phyloP scores from a whole-genome alignment of 2,888 invertebrate species.

The Adelognathus sp. region DNA sequence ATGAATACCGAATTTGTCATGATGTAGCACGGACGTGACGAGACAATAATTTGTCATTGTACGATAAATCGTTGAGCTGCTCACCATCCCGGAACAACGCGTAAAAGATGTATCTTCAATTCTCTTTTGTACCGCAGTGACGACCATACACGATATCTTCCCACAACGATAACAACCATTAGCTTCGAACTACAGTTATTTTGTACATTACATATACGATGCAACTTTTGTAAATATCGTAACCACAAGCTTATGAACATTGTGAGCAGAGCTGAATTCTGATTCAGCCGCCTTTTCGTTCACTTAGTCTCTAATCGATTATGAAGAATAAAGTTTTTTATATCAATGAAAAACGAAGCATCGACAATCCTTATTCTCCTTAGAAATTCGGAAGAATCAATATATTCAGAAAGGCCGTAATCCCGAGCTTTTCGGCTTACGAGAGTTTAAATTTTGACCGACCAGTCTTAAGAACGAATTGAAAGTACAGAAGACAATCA shows the following conservation, averaged over 20 bases:
- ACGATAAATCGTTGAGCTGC: slow-evolving; percentile 9
- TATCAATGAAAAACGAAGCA: neutral
- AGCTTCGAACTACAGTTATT: slow-evolving; percentile 13
- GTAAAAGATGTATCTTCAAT: neutral
- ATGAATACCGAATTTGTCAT: slow-evolving; percentile 56
- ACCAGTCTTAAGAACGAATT: too few species aligned
- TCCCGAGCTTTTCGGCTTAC: too few species aligned
- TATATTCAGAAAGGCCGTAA: neutral
- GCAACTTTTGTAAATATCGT: slow-evolving; percentile 41
- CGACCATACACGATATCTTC: slow-evolving; percentile 34
- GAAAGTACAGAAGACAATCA: too few species aligned
- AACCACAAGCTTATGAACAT: slow-evolving; percentile 15
- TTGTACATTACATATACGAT: slow-evolving; percentile 32
- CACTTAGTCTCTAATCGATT: slow-evolving; percentile 11
- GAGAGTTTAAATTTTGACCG: too few species aligned
- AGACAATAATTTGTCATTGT: slow-evolving; percentile 1
- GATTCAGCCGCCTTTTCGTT: slow-evolving; percentile 17
- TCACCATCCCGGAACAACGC: too few species aligned
- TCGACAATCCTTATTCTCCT: neutral
- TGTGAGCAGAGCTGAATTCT: slow-evolving; percentile 25
- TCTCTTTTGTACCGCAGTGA: neutral
- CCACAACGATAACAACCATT: slow-evolving; percentile 3
- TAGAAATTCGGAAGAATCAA: neutral
- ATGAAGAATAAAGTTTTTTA: slow-evolving; percentile 45
- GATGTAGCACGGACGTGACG: slow-evolving; percentile 17